Evolutionary conservation across 2,888 invertebrate species (phyloP).

Genomic region (Capitulum mitella): DNA sequence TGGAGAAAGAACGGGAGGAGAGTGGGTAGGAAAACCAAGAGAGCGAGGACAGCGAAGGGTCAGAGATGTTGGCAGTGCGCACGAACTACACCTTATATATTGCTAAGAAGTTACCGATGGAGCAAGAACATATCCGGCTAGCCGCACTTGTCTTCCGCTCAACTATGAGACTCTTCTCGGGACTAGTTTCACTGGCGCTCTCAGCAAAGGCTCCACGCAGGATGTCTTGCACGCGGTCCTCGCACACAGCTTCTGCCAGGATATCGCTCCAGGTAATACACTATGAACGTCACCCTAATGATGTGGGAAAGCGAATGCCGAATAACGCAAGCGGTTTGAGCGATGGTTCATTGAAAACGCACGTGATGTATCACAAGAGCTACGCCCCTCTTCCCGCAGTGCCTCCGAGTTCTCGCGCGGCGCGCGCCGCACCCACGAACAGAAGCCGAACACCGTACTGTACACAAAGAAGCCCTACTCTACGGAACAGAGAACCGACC

Average conservation of each 20-base stretch:
- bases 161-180: too few relatives aligned
- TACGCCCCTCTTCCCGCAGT: neutral
- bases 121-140: neutral
- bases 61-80: slow-evolving; percentile 1
- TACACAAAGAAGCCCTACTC: neutral
- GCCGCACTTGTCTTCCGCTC: neutral
- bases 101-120: neutral
- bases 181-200: too few relatives aligned
- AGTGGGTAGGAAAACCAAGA: neutral
- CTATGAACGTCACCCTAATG: neutral
- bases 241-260: too few relatives aligned
- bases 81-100: neutral
- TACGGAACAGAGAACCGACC: neutral
- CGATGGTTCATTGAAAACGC: slow-evolving; percentile 18
- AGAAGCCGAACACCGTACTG: neutral
- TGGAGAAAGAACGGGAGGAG: too few relatives aligned
- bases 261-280: neutral
- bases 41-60: neutral
- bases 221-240: too few relatives aligned
- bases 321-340: neutral
- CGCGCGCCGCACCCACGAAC: neutral
- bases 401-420: neutral
- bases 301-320: neutral
- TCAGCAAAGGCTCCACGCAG: too few relatives aligned
- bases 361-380: neutral